Conservation (phyloP, 64 coral and sea anemone genomes). For the Actinia equina region DNA sequence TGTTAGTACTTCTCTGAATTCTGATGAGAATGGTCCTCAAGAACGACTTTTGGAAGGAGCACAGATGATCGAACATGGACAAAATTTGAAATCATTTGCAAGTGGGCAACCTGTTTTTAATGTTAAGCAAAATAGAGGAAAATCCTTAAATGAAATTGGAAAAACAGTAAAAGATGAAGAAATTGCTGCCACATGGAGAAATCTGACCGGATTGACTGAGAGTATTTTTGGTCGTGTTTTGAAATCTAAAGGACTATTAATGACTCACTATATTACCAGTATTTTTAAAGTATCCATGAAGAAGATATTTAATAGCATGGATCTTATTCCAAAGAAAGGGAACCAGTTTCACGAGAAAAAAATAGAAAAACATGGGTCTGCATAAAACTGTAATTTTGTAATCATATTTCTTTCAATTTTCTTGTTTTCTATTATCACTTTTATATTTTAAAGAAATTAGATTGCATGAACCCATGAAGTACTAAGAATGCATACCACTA, state of each 20-base stretch:
- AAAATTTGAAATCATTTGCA: background rate
- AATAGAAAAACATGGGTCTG: background rate
- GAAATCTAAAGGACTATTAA: background rate
- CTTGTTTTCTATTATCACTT: too few species aligned
- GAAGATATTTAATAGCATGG: background rate
- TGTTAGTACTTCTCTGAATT: background rate
- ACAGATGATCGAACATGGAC: background rate
- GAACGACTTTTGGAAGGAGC: background rate
- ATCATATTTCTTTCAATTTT: too few species aligned
- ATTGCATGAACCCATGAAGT: too few species aligned
- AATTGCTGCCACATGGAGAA: background rate
- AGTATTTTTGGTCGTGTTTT: background rate
- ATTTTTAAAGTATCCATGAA: background rate
- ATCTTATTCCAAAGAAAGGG: background rate
- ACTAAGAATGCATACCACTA: too few species aligned
- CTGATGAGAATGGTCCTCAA: background rate
- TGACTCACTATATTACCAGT: background rate
- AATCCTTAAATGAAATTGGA: slow-evolving; percentile 13
- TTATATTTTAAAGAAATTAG: too few species aligned
- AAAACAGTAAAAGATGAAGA: slow-evolving; percentile 23
- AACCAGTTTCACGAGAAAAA: background rate
- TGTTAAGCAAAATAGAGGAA: background rate
- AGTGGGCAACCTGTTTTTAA: background rate
- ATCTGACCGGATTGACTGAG: background rate
- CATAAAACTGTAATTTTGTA: background rate